These are phyloP conservation scores for Urocynchramus pylzowi DNA, from an alignment of 2,113 vertebrate genomes.

Conservation along the genomic window DNA sequence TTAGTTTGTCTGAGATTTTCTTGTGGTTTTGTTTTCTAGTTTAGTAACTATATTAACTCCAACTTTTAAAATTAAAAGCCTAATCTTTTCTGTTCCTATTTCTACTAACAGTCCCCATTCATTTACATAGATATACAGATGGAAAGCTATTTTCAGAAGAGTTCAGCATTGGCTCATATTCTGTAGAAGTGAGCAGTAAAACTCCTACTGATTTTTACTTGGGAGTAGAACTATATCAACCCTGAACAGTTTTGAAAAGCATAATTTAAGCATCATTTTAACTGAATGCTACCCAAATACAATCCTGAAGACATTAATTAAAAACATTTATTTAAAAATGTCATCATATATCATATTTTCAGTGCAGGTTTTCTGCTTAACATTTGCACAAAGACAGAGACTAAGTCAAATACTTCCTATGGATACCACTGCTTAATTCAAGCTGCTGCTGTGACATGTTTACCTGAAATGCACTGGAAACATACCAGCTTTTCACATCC, in stretches of 20 bases:
- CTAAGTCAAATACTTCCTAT: neutral
- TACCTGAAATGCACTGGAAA: neutral
- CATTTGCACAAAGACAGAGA: neutral
- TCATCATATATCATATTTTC: neutral
- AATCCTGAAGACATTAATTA: neutral
- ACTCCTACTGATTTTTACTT: constrained; percentile 30
- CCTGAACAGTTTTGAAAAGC: constrained; percentile 5
- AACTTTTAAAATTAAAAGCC: constrained; percentile 20
- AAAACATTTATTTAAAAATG: neutral
- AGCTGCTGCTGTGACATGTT: neutral
- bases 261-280: neutral
- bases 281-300: neutral
- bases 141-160: constrained; percentile 48
- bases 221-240: neutral
- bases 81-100: constrained; percentile 18
- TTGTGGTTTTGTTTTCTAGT: neutral
- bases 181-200: constrained; percentile 18
- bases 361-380: neutral
- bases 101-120: neutral
- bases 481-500: neutral
- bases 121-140: constrained; percentile 29
- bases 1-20: neutral
- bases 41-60: neutral
- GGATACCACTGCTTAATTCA: neutral
- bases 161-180: constrained; percentile 1